Evolutionary conservation across 2,797 vertebrate genomes (phyloP).

Genomic region (Cossypha dichroa): DNA sequence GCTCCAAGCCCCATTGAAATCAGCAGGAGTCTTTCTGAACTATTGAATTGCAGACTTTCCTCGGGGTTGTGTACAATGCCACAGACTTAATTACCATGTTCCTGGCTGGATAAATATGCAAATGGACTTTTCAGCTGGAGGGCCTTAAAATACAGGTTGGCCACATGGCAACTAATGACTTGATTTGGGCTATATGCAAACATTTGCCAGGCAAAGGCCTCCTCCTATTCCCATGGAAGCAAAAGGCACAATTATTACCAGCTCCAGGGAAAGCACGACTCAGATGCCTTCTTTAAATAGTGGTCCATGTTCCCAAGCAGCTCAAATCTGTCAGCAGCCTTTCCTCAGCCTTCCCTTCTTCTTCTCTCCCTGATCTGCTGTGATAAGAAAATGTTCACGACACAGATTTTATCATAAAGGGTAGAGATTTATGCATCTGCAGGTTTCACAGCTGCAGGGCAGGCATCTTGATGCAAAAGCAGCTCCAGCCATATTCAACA

Average conservation of each 20-base stretch:
- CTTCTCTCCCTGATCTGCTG: background rate
- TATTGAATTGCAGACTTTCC: slow-evolving; percentile 63
- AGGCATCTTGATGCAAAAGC: background rate
- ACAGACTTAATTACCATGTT: slow-evolving; percentile 65
- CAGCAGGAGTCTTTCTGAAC: slow-evolving; percentile 53
- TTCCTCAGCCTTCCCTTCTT: background rate
- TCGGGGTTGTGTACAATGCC: slow-evolving; percentile 47
- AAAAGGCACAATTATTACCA: slow-evolving; percentile 39
- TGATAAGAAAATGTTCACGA: background rate
- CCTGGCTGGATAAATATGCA: slow-evolving; percentile 58
- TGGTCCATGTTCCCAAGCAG: slow-evolving; percentile 8
- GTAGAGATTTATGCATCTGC: slow-evolving; percentile 42
- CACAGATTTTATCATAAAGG: slow-evolving; percentile 11
- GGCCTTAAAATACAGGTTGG: slow-evolving; percentile 62
- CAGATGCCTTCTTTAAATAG: slow-evolving; percentile 5
- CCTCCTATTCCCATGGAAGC: slow-evolving; percentile 31
- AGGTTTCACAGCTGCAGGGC: slow-evolving; percentile 52
- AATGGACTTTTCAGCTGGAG: slow-evolving; percentile 62
- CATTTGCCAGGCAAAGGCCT: slow-evolving; percentile 20
- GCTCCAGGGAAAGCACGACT: background rate
- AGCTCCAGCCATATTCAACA: background rate
- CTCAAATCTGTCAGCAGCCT: slow-evolving; percentile 19
- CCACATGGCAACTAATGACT: slow-evolving; percentile 56
- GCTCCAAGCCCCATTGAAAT: slow-evolving; percentile 29
- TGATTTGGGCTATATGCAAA: slow-evolving; percentile 56